Conservation (phyloP, 2,797 vertebrate genomes). For the Semotilus atromaculatus region DNA sequence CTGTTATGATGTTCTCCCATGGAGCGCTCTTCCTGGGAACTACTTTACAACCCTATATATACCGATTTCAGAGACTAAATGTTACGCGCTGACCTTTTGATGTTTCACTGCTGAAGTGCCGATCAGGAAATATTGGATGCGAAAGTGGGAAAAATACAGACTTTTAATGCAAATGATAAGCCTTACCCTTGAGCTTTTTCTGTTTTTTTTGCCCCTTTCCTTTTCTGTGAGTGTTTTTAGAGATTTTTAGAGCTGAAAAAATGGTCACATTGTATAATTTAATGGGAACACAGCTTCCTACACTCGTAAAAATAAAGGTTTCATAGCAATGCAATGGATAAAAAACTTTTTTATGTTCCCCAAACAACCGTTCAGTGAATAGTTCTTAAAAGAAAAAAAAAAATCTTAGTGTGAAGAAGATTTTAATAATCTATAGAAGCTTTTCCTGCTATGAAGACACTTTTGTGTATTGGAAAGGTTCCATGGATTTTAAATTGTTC, state of each 20-base stretch:
- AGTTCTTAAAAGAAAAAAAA: not conserved
- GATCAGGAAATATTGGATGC: slow-evolving; percentile 1
- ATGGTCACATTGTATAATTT: not conserved
- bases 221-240: not conserved
- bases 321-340: not conserved
- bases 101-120: slow-evolving; percentile 1
- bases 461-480: not conserved
- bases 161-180: not conserved
- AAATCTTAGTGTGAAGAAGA: no score
- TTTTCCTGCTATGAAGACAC: not conserved
- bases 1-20: not conserved
- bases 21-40: not conserved
- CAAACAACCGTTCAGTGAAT: not conserved
- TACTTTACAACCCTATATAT: not conserved
- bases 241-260: not conserved
- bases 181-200: not conserved
- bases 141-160: slow-evolving; percentile 28
- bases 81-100: not conserved
- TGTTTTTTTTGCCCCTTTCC: no score
- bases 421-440: no score
- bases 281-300: not conserved
- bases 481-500: not conserved
- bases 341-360: not conserved
- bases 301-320: not conserved
- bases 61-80: not conserved